phyloP scores from a whole-genome alignment of 2,113 vertebrate species.

The Penelope pileata region DNA sequence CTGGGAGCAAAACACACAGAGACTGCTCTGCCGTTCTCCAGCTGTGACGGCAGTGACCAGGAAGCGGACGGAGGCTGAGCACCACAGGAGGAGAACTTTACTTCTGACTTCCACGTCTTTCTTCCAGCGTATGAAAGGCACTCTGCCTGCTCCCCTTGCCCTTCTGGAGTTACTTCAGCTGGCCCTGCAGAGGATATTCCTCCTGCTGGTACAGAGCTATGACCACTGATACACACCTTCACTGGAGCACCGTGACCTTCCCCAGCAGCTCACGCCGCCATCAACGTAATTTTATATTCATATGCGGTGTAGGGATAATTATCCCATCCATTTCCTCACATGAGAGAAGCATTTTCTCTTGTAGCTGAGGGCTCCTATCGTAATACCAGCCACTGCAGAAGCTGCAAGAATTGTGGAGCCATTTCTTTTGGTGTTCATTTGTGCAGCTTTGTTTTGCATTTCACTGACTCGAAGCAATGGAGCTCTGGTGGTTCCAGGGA shows the following conservation, averaged over 20 bases:
- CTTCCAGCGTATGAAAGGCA: not conserved
- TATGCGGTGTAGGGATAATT: not conserved
- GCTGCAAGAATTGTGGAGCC: not conserved
- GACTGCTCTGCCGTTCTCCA: constrained; percentile 2
- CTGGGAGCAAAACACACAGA: constrained; percentile 42
- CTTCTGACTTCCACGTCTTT: constrained; percentile 20
- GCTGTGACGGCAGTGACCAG: constrained; percentile 20
- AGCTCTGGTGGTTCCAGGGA: not conserved
- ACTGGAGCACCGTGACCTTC: not conserved
- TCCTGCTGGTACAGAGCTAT: not conserved
- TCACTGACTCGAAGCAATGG: not conserved
- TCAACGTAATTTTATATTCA: not conserved
- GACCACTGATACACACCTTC: not conserved
- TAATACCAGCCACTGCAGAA: fast-evolving
- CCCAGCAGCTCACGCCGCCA: not conserved
- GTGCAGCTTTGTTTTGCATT: not conserved
- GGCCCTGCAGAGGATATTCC: not conserved
- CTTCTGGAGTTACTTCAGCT: not conserved
- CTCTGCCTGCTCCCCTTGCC: not conserved
- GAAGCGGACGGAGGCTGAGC: not conserved
- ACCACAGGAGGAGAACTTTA: not conserved
- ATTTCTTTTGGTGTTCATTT: not conserved
- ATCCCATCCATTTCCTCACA: not conserved
- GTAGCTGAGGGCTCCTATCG: not conserved
- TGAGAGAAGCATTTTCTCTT: not conserved